phyloP scores from a whole-genome alignment of 2,888 invertebrate genomes.

The Cerastis rubricosa region DNA sequence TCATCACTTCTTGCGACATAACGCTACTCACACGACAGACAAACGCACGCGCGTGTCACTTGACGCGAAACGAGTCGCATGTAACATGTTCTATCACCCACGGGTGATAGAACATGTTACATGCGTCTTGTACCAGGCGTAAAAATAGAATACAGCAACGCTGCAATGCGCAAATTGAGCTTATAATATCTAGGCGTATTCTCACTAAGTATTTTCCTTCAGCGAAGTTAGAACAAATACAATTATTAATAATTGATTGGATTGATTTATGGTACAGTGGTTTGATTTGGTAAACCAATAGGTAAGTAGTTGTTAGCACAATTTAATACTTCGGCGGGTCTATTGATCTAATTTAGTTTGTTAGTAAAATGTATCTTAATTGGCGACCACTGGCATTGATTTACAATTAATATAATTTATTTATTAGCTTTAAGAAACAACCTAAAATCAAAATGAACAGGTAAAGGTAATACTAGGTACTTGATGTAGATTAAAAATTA shows the following conservation, averaged over 20 bases:
- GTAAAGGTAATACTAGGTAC: neutral
- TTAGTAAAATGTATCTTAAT: slow-evolving; percentile 12
- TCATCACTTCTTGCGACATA: neutral
- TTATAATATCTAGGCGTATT: neutral
- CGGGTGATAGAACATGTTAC: too few species aligned
- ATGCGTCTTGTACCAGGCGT: neutral
- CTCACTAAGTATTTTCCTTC: neutral
- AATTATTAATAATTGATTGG: slow-evolving; percentile 13
- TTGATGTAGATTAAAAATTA: neutral
- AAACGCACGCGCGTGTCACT: neutral
- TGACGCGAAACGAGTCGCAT: neutral
- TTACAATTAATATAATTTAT: neutral
- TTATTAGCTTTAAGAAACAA: neutral
- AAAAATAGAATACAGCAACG: neutral
- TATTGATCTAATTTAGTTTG: slow-evolving; percentile 24
- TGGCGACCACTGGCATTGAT: neutral
- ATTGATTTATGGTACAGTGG: slow-evolving; percentile 10
- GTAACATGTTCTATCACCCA: neutral
- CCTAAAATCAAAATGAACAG: neutral
- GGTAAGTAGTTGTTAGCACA: slow-evolving; percentile 12
- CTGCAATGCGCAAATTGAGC: slow-evolving; percentile 9
- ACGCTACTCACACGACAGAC: neutral
- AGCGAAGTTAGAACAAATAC: slow-evolving; percentile 23
- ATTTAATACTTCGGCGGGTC: slow-evolving; percentile 15
- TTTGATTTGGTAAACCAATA: slow-evolving; percentile 18